phyloP scores from a whole-genome alignment of 2,888 invertebrate genomes.

The Andrena fulva region DNA sequence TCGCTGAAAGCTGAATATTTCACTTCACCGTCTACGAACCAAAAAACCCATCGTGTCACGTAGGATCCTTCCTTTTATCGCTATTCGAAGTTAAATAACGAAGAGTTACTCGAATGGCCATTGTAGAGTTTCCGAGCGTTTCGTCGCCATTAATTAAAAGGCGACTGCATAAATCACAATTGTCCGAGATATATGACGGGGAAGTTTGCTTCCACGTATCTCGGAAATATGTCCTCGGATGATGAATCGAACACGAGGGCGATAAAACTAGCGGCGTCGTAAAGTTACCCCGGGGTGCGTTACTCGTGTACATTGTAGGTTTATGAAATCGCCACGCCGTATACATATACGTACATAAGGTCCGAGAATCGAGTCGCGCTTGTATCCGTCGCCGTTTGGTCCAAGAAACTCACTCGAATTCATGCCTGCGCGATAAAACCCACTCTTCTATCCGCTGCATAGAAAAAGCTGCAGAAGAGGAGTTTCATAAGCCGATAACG shows the following conservation, averaged over 20 bases:
- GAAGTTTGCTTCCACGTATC: not conserved
- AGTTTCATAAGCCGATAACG: conserved; percentile 36
- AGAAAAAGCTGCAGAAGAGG: conserved; percentile 2
- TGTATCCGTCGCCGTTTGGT: not conserved
- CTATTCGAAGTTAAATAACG: conserved; percentile 24
- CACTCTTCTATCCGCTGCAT: not conserved
- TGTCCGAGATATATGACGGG: not conserved
- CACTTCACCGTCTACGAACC: not conserved
- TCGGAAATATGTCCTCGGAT: not conserved
- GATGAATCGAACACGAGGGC: conserved; percentile 13
- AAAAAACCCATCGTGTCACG: no score
- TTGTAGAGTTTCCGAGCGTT: conserved; percentile 13
- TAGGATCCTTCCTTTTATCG: not conserved
- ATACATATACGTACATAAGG: not conserved
- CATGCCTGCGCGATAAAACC: conserved; percentile 3
- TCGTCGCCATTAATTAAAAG: conserved; percentile 6
- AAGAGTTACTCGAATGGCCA: conserved; percentile 16
- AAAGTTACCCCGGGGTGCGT: not conserved
- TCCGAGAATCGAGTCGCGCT: conserved; percentile 14
- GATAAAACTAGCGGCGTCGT: not conserved
- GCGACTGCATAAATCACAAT: no score
- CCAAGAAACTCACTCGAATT: conserved; percentile 16
- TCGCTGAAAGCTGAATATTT: not conserved
- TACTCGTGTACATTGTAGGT: conserved; percentile 14
- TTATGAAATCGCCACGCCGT: conserved; percentile 22